phyloP scores from a whole-genome alignment of 2,113 vertebrate genomes.

The Leucosticte australis region DNA sequence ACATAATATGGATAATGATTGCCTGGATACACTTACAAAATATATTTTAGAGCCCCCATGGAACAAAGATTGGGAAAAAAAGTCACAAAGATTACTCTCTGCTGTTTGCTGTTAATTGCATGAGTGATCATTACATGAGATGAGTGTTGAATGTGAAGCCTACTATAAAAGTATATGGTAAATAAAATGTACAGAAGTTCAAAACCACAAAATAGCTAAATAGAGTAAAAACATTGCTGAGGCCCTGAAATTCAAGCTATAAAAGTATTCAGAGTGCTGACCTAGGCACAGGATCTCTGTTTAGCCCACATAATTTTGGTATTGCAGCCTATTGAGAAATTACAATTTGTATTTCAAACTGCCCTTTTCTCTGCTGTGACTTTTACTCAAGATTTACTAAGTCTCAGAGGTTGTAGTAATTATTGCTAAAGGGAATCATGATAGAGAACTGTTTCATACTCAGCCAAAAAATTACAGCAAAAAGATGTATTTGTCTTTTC shows the following conservation, averaged over 20 bases:
- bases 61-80: conserved; percentile 8
- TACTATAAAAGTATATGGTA: background rate
- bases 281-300: background rate
- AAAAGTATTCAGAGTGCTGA: background rate
- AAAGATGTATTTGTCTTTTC: background rate
- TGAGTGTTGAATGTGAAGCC: background rate
- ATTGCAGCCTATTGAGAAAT: conserved; percentile 23
- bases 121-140: background rate
- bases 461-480: background rate
- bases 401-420: background rate
- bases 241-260: background rate
- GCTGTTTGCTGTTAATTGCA: conserved; percentile 47
- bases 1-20: conserved; percentile 58
- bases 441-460: background rate
- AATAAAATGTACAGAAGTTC: conserved; percentile 8
- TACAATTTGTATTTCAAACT: conserved; percentile 5
- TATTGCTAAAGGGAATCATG: background rate
- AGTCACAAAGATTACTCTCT: conserved; percentile 4
- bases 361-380: background rate
- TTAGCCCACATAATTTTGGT: background rate
- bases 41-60: conserved; percentile 10
- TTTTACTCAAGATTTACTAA: conserved; percentile 35
- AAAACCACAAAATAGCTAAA: background rate
- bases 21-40: conserved; percentile 51
- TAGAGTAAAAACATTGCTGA: background rate